Base-by-base conservation (phyloP, 2,888 invertebrate species). In the Chrysotoxum bicinctum region DNA sequence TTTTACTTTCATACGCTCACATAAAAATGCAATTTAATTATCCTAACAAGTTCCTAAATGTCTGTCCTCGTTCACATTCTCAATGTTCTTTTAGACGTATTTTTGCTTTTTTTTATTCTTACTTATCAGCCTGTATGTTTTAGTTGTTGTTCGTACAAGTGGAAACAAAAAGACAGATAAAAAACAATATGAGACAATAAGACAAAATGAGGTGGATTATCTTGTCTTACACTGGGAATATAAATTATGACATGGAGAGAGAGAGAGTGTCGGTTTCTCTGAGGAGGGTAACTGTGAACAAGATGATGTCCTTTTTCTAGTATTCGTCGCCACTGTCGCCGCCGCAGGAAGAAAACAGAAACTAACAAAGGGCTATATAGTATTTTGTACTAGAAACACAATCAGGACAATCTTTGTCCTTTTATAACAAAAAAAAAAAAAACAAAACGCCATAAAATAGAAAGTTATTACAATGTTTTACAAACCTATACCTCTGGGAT, bases 21-120 rank as follows among this genome's bases (percentile, higher is more conserved):
- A 84, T 84, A 79, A 84, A 84, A 84, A 84, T 84, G 84, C 84
- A 84, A 84, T 84, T 84, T 84, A 84, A 84, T 84, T 84, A 80
- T 84, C 75, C 64, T 80, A 80, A 84, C 79, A 84, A 84, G 84
- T 79, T 75, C 70, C 79, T 84, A 78, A 83, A 84, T 84, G 73
- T 78, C 52, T 70, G 23, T 23, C 37, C 54, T 54, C 52, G 37
- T 52, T 58, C 54, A 21, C 50, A 43, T 76, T 68, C 37, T 30
- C 52, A 32, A 66, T 66, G 48, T 10, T 60, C 43, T 16, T 12
- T 14, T 64, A 45, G 45, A 45, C 37, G 35, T 45, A 19, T 6
- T 43, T 62, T 40, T n/a, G n/a, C n/a, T 56, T 64, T 52, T 45
- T 23, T 64, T 10, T 16, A 50, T 30, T 32, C 32, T 52, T 56